Conservation (phyloP, 1,140 invertebrate species). For the Apolygus lucorum region DNA sequence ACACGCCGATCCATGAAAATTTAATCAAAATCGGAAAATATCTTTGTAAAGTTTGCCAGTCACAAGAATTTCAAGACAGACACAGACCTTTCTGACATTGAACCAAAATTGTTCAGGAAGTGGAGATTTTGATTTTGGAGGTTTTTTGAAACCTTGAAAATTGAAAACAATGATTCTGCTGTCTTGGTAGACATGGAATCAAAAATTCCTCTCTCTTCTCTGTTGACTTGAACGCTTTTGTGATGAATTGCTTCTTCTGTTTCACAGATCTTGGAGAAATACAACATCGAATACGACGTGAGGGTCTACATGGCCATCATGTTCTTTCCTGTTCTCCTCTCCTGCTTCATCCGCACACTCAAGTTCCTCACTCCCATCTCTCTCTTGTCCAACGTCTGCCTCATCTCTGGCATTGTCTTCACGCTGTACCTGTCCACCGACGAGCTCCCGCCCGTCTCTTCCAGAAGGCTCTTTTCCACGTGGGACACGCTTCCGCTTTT, state of each 20-base stretch:
- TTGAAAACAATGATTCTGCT: too few relatives aligned
- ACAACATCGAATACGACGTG: slow-evolving; percentile 48
- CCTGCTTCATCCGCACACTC: slow-evolving; percentile 71
- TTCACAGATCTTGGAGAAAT: slow-evolving; percentile 54
- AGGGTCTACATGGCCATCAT: slow-evolving; percentile 63
- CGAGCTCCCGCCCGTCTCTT: slow-evolving; percentile 29
- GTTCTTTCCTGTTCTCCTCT: slow-evolving; percentile 57
- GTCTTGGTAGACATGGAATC: too few relatives aligned
- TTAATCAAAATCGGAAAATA: too few relatives aligned
- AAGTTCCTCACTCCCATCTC: slow-evolving; percentile 79
- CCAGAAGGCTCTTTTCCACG: slow-evolving; percentile 41
- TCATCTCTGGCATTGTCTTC: slow-evolving; percentile 62
- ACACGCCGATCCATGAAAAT: too few relatives aligned
- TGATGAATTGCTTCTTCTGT: slow-evolving; percentile 20
- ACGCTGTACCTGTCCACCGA: slow-evolving; percentile 61
- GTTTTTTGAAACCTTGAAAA: too few relatives aligned
- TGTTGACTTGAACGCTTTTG: too few relatives aligned
- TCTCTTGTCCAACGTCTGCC: slow-evolving; percentile 69
- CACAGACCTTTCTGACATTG: too few relatives aligned
- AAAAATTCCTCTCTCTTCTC: too few relatives aligned
- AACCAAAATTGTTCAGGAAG: too few relatives aligned
- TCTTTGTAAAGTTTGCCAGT: too few relatives aligned
- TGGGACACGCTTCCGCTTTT: slow-evolving; percentile 59
- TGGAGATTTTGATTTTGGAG: too few relatives aligned
- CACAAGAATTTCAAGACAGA: too few relatives aligned